Evolutionary conservation across 2,888 invertebrate species (phyloP).

Genomic region (Spialia ferax): DNA sequence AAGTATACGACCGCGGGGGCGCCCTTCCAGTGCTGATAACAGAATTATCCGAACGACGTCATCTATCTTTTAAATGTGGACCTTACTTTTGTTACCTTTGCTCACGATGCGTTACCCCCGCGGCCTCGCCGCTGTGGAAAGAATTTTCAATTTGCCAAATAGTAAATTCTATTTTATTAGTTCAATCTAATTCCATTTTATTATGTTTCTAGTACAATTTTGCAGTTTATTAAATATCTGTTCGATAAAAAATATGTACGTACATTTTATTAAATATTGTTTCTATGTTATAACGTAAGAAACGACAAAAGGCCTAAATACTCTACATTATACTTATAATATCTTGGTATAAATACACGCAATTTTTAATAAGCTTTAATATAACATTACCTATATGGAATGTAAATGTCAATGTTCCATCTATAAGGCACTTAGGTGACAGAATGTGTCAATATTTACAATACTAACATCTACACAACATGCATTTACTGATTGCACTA

Average conservation of each 20-base stretch:
- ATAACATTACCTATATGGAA: no score
- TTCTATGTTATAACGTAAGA: no score
- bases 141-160: conserved; percentile 24
- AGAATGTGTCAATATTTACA: background rate
- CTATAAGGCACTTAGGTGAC: background rate
- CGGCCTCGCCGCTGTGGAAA: conserved; percentile 21
- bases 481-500: conserved; percentile 82
- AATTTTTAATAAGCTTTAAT: no score
- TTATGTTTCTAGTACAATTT: background rate
- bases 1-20: conserved; percentile 80
- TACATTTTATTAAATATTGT: no score
- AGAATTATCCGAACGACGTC: conserved; percentile 89
- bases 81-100: conserved; percentile 80
- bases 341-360: no score
- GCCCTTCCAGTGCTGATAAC: conserved; percentile 87
- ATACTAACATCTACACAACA: background rate
- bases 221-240: background rate
- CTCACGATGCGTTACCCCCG: conserved; percentile 49
- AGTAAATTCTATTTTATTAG: conserved; percentile 18
- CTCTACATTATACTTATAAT: no score
- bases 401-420: no score
- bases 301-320: no score
- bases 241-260: no score
- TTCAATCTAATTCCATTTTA: background rate
- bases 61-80: conserved; percentile 89